Evolutionary conservation across 2,888 invertebrate genomes (phyloP), one percentile per base, ranked within the genome.

Genomic region (Aspidiotus rigidus): DNA sequence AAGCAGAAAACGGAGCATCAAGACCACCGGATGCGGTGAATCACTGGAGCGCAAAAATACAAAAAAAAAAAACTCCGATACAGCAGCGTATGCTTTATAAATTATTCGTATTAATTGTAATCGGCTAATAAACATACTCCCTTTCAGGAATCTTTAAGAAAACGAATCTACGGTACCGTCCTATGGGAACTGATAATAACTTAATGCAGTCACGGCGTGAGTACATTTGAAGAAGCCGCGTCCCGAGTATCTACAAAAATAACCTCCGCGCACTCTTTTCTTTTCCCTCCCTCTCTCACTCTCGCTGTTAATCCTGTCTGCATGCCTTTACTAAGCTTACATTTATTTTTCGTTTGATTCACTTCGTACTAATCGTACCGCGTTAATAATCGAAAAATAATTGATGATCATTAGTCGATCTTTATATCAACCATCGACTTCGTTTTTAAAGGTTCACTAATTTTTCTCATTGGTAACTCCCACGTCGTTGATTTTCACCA

Each of bases 331-430:
- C 63, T 53, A 63, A 28, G 28, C 63, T 63, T 63, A 39, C 63
- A 63, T 44, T 53, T 39, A 49, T 49, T 53, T 63, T 63, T 44
- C 53, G 53, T 53, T 53, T 63, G 44, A 49, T 63, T 53, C 53
- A 63, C 49, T 63, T 63, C 63, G 53, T 53, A 63, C 63, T 63
- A 63, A 63, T 63, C 63, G 53, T 39, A 39, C 63, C 28, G 63
- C 63, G 61, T 44, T 63, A 63, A 63, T 63, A 44, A 63, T 63
- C 17, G 53, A 63, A 63, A 44, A 63, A 63, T 63, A 63, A 63
- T 63, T 53, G 63, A 63, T 53, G 63, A 63, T 63, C 63, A 63
- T 63, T 63, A 63, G 63, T 42, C 63, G 63, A 63, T 63, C 49
- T 63, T 63, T 60, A 60, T 11, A 11, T 60, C 60, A 9, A 39